Evolutionary conservation across 2,888 invertebrate genomes (phyloP), one percentile per base, ranked within the genome.

Genomic region (Oscheius sp.): DNA sequence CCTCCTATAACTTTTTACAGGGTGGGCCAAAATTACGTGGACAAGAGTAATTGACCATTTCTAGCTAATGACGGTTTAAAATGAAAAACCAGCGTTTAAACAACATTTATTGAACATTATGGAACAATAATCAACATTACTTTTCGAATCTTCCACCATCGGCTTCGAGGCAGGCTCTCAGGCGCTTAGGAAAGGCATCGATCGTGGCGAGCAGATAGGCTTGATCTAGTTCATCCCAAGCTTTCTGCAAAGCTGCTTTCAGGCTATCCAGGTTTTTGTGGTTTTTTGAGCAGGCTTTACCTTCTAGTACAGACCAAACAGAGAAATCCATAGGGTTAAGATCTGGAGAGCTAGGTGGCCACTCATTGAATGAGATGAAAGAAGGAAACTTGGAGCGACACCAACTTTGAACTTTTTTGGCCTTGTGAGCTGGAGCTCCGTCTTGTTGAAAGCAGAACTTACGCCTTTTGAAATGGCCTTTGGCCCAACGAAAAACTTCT

Each of bases 401-500:
- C 12, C 65, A 46, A 27, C 48, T 42, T 34, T 45, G 39, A 0
- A 50, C 48, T 0, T 57, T 48, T 31, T 65, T 65, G n/a, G 70
- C 55, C 17, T 57, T 57, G 23, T 70, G 70, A 2, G 65, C 65
- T 8, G 65, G 70, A 2, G 64, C 65, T 65, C 65, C 55, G 25
- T 65, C 65, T 48, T 70, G 70, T 29, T 70, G 65, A 34, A 58
- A 48, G 58, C n/a, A n/a, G n/a, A n/a, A n/a, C n/a, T n/a, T n/a
- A n/a, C n/a, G n/a, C n/a, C n/a, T n/a, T n/a, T n/a, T n/a, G n/a
- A n/a, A n/a, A n/a, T n/a, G n/a, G n/a, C n/a, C n/a, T n/a, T n/a
- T n/a, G n/a, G n/a, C n/a, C n/a, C n/a, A n/a, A n/a, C n/a, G n/a
- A n/a, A n/a, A n/a, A n/a, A n/a, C n/a, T n/a, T n/a, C n/a, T n/a